phyloP scores from a whole-genome alignment of 2,797 vertebrate genomes.

The Sebastes glaucus region DNA sequence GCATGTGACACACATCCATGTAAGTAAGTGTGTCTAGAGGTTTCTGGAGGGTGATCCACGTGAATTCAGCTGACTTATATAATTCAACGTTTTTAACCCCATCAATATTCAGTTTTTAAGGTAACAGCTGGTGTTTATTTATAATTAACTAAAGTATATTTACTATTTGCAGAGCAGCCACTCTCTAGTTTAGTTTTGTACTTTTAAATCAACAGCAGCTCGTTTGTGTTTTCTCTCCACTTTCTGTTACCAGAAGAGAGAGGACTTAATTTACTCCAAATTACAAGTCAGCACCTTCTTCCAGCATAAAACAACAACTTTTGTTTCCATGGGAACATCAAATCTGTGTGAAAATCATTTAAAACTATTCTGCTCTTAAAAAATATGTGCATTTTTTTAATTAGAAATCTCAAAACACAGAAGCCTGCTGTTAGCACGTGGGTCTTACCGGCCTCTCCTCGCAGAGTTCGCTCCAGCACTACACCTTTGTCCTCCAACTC shows the following conservation, averaged over 20 bases:
- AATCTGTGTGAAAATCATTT: not conserved
- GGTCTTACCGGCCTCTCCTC: conserved; percentile 83
- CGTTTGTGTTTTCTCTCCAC: not conserved
- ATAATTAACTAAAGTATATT: not conserved
- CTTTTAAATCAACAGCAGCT: not conserved
- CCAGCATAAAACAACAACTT: not conserved
- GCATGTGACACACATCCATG: not conserved
- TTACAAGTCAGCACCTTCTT: not conserved
- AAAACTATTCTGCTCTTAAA: not conserved
- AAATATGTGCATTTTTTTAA: not conserved
- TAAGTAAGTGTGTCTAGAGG: not conserved
- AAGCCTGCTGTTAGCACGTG: not conserved
- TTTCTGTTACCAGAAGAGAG: not conserved
- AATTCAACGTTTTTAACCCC: not conserved
- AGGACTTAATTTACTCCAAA: not conserved
- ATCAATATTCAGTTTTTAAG: not conserved
- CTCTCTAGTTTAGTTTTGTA: not conserved
- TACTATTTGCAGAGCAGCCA: not conserved
- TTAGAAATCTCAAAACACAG: not conserved
- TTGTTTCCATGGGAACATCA: not conserved
- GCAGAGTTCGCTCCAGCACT: conserved; percentile 85
- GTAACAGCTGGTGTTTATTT: not conserved
- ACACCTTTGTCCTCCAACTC: conserved; percentile 90
- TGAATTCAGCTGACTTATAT: not conserved
- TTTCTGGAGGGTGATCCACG: not conserved